A percentile compares a stretch with the other conserved stretches of the same genome.
phyloP scores from a whole-genome alignment of 2,797 vertebrate genomes.

The Eleutherodactylus coqui region DNA sequence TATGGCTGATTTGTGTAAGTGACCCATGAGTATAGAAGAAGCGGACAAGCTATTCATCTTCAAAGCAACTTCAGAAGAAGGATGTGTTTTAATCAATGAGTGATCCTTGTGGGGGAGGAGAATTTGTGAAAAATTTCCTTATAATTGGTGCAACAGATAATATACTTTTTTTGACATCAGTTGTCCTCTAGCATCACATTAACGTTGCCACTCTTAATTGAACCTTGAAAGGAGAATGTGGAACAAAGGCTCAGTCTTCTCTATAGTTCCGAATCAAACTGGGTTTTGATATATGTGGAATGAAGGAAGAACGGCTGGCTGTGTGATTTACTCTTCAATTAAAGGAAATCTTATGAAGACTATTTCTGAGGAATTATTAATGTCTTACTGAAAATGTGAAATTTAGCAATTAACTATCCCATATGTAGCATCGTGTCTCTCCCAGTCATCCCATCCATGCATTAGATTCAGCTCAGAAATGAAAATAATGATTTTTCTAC shows the following conservation, averaged over 20 bases:
- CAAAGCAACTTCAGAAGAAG: constrained; percentile 2
- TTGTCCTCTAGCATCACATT: constrained; percentile 22
- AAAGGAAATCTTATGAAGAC: constrained; percentile 21
- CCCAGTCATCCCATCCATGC: constrained; percentile 12
- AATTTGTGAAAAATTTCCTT: not conserved
- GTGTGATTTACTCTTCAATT: constrained; percentile 38
- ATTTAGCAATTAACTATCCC: constrained; percentile 37
- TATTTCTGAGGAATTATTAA: constrained; percentile 31
- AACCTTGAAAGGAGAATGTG: not conserved
- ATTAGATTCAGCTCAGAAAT: constrained; percentile 30
- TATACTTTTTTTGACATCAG: not conserved
- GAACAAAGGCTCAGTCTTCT: constrained; percentile 4
- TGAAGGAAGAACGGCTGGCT: not conserved
- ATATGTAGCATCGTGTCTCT: not conserved
- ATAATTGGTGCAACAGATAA: constrained; percentile 8
- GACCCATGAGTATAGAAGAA: not conserved
- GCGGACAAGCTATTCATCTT: not conserved
- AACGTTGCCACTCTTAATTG: constrained; percentile 2
- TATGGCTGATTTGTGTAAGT: not conserved
- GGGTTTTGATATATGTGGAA: constrained; percentile 16
- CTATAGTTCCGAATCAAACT: not conserved
- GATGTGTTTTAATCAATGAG: constrained; percentile 7
- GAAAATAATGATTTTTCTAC: constrained; percentile 22
- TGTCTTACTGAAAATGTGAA: constrained; percentile 40
- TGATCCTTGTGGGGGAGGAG: constrained; percentile 16